phyloP scores from a whole-genome alignment of 2,113 vertebrate genomes.

The Corvus hawaiiensis region DNA sequence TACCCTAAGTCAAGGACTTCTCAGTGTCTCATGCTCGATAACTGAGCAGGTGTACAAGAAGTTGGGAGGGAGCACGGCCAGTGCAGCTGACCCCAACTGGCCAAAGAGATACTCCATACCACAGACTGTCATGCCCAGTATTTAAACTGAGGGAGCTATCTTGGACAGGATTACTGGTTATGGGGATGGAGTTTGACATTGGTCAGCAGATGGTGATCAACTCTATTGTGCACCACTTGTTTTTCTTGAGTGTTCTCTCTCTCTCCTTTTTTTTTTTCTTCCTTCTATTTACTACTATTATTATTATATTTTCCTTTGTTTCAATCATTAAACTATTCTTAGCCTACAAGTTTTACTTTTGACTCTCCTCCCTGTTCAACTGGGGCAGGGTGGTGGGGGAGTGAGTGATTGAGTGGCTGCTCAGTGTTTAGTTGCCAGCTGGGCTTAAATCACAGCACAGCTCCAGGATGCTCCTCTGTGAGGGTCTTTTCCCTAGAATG shows the following conservation, averaged over 20 bases:
- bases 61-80: not conserved
- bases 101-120: not conserved
- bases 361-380: not conserved
- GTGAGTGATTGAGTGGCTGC: accelerated
- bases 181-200: not conserved
- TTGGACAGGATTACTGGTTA: not conserved
- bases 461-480: not conserved
- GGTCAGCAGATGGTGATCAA: too few species aligned
- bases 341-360: not conserved
- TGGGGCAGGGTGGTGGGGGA: not conserved
- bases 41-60: not conserved
- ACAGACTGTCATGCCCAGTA: too few species aligned
- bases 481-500: not conserved
- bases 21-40: not conserved
- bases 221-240: not conserved
- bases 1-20: not conserved
- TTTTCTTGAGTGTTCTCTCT: not conserved
- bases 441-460: not conserved
- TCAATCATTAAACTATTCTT: not conserved
- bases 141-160: not conserved
- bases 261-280: too few species aligned
- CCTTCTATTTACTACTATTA: too few species aligned
- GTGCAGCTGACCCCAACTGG: not conserved
- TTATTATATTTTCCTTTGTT: not conserved
- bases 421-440: not conserved